These are phyloP conservation scores for Hermaeophaga mercurialis DNA, from an alignment of 2,888 invertebrate species.

Conservation along the genomic window DNA sequence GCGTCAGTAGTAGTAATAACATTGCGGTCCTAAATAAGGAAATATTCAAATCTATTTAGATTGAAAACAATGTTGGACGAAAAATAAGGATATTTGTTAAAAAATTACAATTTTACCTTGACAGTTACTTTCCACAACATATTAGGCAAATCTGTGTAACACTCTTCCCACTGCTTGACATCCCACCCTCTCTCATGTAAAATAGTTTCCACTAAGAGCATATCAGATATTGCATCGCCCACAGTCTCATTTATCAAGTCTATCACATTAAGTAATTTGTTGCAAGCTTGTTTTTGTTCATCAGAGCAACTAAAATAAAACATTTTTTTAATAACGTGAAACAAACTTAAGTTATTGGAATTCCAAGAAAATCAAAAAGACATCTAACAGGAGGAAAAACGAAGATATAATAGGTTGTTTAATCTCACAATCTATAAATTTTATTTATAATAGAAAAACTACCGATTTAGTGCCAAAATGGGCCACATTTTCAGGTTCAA, in stretches of 20 bases:
- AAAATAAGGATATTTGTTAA: not conserved
- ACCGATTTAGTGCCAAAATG: no score
- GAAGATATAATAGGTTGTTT: no score
- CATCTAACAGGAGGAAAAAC: no score
- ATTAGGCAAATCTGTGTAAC: conserved; percentile 88
- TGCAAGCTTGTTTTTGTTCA: conserved; percentile 63
- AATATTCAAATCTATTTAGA: not conserved
- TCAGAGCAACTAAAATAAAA: conserved; percentile 27
- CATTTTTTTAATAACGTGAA: no score
- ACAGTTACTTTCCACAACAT: conserved; percentile 87
- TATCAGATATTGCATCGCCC: conserved; percentile 96
- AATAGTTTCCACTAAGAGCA: conserved; percentile 91
- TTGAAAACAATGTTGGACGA: not conserved
- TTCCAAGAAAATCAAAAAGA: no score
- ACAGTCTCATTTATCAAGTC: conserved; percentile 93
- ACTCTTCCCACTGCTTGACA: conserved; percentile 76
- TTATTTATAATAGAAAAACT: no score
- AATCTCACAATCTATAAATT: no score
- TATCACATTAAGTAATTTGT: conserved; percentile 70
- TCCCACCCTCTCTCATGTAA: conserved; percentile 82
- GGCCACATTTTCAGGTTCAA: no score
- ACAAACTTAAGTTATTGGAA: no score
- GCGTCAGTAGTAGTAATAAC: conserved; percentile 87
- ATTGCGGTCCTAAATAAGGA: conserved; percentile 71
- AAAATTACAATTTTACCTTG: conserved; percentile 56